Evolutionary conservation across 2,113 vertebrate genomes (phyloP).

Genomic region (Takifugu flavidus): DNA sequence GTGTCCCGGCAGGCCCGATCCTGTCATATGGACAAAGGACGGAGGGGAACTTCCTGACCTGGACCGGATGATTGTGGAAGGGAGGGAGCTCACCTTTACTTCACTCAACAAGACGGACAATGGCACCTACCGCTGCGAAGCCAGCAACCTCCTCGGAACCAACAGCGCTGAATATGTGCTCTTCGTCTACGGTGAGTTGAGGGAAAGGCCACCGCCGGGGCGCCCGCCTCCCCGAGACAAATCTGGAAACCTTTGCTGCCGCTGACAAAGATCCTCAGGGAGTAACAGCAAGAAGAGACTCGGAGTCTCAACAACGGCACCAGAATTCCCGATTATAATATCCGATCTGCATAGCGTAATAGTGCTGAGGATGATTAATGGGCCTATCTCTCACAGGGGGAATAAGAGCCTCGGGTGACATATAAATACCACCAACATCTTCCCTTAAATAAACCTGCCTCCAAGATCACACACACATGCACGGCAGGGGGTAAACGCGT

Average conservation of each 20-base stretch:
- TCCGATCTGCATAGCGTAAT: conserved; percentile 43
- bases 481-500: conserved; percentile 35
- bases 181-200: conserved; percentile 94
- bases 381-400: conserved; percentile 40
- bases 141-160: conserved; percentile 91
- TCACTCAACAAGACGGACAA: conserved; percentile 99
- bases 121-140: conserved; percentile 97
- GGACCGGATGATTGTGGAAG: conserved; percentile 92
- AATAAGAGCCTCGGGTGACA: conserved; percentile 62
- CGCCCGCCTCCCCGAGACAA: neutral
- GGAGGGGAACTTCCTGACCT: conserved; percentile 92
- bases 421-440: conserved; percentile 65
- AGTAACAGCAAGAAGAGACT: neutral
- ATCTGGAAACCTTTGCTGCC: neutral
- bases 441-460: conserved; percentile 70
- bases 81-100: conserved; percentile 90
- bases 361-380: conserved; percentile 56
- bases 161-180: conserved; percentile 93
- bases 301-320: conserved; percentile 2
- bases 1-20: conserved; percentile 83
- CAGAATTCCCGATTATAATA: conserved; percentile 19
- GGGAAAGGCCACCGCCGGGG: neutral
- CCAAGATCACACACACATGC: conserved; percentile 43
- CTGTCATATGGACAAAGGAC: conserved; percentile 96
- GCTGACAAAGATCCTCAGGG: neutral